Conservation (phyloP, 1,140 invertebrate genomes). For the Tetramorium alpestre region DNA sequence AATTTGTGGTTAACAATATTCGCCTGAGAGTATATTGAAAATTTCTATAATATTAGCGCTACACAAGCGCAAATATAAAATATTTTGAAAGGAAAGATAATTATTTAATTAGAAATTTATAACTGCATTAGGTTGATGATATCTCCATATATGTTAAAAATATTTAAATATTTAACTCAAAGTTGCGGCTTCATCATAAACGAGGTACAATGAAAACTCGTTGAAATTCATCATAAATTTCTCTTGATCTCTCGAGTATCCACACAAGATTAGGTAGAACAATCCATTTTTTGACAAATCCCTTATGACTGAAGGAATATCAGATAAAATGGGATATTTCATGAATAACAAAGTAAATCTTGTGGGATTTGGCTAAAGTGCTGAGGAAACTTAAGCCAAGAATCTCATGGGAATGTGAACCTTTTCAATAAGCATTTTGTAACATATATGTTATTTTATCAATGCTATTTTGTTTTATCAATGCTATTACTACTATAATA, state of each 20-base stretch:
- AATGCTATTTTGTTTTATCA: neutral
- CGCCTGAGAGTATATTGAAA: neutral
- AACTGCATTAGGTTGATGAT: neutral
- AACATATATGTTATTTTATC: neutral
- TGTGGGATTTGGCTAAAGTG: neutral
- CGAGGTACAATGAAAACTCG: too few species aligned
- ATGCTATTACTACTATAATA: neutral
- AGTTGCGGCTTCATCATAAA: too few species aligned
- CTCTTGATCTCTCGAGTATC: neutral
- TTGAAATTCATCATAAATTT: slow-evolving; percentile 1
- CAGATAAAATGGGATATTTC: neutral
- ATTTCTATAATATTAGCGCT: neutral
- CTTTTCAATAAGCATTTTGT: neutral
- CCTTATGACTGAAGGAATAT: neutral
- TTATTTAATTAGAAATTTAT: slow-evolving; percentile 1
- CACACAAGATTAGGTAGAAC: neutral
- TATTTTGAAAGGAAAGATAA: neutral
- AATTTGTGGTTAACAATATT: neutral
- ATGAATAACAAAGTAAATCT: slow-evolving; percentile 17
- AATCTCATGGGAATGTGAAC: neutral
- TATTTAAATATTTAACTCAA: too few species aligned
- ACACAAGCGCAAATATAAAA: neutral
- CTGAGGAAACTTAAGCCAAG: neutral
- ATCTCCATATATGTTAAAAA: neutral
- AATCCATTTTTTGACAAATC: slow-evolving; percentile 5